Evolutionary conservation across 2,888 invertebrate genomes (phyloP).

Genomic region (Sphinx pinastri): DNA sequence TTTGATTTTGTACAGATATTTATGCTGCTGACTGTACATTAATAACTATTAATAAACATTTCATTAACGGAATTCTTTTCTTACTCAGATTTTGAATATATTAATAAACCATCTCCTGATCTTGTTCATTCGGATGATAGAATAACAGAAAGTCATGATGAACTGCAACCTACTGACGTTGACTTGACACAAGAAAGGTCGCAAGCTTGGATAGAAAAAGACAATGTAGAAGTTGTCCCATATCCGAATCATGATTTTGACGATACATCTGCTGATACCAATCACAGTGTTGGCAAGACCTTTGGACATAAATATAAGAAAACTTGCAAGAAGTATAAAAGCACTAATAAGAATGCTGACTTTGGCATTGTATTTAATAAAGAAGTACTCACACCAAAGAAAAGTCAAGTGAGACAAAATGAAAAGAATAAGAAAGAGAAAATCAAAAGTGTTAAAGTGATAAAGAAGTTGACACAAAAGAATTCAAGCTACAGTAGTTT

Average conservation of each 20-base stretch:
- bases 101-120: conserved; percentile 40
- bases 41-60: too few species aligned
- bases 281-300: conserved; percentile 41
- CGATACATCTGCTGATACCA: conserved; percentile 49
- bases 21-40: too few species aligned
- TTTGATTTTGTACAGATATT: too few species aligned
- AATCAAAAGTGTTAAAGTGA: conserved; percentile 44
- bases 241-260: conserved; percentile 43
- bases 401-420: conserved; percentile 29
- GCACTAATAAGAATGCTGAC: conserved; percentile 33
- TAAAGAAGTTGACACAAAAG: conserved; percentile 46
- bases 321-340: conserved; percentile 40
- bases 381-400: conserved; percentile 36
- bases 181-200: conserved; percentile 51
- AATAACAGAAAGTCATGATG: conserved; percentile 32
- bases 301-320: conserved; percentile 44
- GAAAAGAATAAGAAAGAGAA: conserved; percentile 44
- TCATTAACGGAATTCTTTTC: neutral
- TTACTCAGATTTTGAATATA: conserved; percentile 45
- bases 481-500: conserved; percentile 44
- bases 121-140: conserved; percentile 36
- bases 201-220: conserved; percentile 60
- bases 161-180: conserved; percentile 31
- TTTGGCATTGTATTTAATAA: conserved; percentile 37
- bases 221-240: conserved; percentile 43